Evolutionary conservation across 2,113 vertebrate genomes (phyloP).

Genomic region (Oryctolagus cuniculus): DNA sequence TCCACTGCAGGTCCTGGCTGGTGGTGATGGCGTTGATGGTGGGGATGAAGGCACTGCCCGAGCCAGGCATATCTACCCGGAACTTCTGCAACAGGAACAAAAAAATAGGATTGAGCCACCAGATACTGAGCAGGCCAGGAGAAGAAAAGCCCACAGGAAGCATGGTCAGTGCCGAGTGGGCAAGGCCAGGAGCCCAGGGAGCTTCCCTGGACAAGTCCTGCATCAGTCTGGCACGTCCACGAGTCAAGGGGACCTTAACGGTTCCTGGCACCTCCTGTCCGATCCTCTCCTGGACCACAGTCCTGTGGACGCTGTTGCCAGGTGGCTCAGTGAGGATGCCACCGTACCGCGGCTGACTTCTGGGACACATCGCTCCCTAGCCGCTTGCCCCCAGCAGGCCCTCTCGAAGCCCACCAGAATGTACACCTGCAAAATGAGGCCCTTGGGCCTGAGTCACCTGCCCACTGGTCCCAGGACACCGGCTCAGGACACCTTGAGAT

Average conservation of each 20-base stretch:
- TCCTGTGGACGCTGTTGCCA: neutral
- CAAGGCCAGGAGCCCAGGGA: neutral
- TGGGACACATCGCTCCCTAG: neutral
- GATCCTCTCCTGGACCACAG: neutral
- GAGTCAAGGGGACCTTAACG: neutral
- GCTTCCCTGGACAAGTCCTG: neutral
- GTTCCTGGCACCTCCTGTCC: neutral
- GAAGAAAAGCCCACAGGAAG: neutral
- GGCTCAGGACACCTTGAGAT: neutral
- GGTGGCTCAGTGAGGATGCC: neutral
- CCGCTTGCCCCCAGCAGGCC: constrained; percentile 14
- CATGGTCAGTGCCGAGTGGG: neutral
- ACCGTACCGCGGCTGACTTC: neutral
- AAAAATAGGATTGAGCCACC: neutral
- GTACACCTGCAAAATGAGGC: neutral
- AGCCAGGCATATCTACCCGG: constrained; percentile 99
- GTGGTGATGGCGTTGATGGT: constrained; percentile 99
- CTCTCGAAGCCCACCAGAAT: neutral
- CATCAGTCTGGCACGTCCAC: neutral
- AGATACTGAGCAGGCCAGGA: constrained; percentile 53
- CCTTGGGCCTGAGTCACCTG: constrained; percentile 26
- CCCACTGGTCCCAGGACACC: neutral
- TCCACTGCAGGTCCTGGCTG: constrained; percentile 99
- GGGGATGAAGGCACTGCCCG: constrained; percentile 98
- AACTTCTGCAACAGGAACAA: constrained; percentile 92